A percentile compares a stretch with the other conserved stretches of the same genome.
phyloP scores from a whole-genome alignment of 2,113 vertebrate genomes.

The Phoenicopterus ruber region DNA sequence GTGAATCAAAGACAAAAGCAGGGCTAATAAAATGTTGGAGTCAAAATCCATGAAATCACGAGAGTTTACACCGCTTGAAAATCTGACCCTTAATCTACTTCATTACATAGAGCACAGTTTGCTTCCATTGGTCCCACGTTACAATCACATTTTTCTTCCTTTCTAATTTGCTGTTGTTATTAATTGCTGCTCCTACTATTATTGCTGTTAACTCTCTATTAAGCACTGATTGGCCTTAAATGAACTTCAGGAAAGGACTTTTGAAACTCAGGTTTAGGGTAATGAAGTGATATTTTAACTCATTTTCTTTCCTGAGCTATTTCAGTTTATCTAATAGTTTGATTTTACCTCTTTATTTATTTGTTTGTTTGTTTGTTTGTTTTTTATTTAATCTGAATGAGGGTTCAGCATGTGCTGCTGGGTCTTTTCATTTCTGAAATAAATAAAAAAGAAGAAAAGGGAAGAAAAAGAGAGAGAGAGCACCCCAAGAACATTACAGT shows the following conservation, averaged over 20 bases:
- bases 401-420: neutral
- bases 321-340: neutral
- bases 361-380: neutral
- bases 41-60: neutral
- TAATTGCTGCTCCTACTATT: neutral
- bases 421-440: neutral
- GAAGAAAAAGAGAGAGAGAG: neutral
- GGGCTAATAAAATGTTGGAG: neutral
- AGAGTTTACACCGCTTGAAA: neutral
- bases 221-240: neutral
- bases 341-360: neutral
- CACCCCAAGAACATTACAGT: accelerated
- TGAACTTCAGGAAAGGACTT: neutral
- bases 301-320: neutral
- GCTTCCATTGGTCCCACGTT: neutral
- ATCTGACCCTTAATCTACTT: neutral
- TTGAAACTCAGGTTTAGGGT: neutral
- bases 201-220: neutral
- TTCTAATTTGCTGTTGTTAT: neutral
- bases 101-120: neutral
- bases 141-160: neutral
- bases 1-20: neutral
- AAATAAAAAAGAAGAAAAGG: neutral
- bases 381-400: neutral
- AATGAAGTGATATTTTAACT: neutral